These are phyloP conservation scores for Acrobasis consociella DNA, from an alignment of 2,888 invertebrate genomes.

Conservation along the genomic window DNA sequence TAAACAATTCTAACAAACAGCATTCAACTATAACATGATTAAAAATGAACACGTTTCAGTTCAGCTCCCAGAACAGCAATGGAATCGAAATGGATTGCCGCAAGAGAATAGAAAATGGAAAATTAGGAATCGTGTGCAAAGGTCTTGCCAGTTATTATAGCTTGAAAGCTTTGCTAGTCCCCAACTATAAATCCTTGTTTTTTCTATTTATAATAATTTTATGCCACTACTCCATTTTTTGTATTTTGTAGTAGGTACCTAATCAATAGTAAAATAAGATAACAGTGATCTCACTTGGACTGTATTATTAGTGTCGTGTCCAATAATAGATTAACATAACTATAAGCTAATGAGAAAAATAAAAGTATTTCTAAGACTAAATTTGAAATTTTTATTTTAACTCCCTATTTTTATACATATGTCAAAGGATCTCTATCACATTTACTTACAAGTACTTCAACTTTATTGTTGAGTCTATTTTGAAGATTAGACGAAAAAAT, in stretches of 20 bases:
- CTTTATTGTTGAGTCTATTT: slow-evolving; percentile 67
- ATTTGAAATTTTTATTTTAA: slow-evolving; percentile 23
- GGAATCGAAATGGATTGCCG: slow-evolving; percentile 53
- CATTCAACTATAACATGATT: slow-evolving; percentile 53
- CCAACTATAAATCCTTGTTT: slow-evolving; percentile 36
- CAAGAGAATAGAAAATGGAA: slow-evolving; percentile 61
- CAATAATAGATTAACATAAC: neutral
- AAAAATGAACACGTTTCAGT: slow-evolving; percentile 76
- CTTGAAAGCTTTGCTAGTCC: slow-evolving; percentile 44
- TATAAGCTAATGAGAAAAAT: slow-evolving; percentile 30
- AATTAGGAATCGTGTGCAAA: slow-evolving; percentile 57
- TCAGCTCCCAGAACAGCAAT: slow-evolving; percentile 65
- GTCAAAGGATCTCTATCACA: slow-evolving; percentile 90
- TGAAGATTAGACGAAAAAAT: slow-evolving; percentile 76
- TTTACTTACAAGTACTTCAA: slow-evolving; percentile 86
- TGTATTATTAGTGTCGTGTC: slow-evolving; percentile 32
- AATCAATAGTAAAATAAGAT: slow-evolving; percentile 38
- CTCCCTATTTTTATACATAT: slow-evolving; percentile 78
- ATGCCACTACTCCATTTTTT: slow-evolving; percentile 9
- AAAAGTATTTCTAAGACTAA: slow-evolving; percentile 2
- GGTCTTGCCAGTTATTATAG: slow-evolving; percentile 74
- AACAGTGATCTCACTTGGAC: slow-evolving; percentile 73
- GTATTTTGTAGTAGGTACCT: slow-evolving; percentile 21
- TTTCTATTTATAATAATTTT: slow-evolving; percentile 25
- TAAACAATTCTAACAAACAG: slow-evolving; percentile 55